A percentile compares a stretch with the other conserved stretches of the same genome.
Evolutionary conservation across 2,113 vertebrate genomes (phyloP).

Genomic region (Rhinopomastus cyanomelas): DNA sequence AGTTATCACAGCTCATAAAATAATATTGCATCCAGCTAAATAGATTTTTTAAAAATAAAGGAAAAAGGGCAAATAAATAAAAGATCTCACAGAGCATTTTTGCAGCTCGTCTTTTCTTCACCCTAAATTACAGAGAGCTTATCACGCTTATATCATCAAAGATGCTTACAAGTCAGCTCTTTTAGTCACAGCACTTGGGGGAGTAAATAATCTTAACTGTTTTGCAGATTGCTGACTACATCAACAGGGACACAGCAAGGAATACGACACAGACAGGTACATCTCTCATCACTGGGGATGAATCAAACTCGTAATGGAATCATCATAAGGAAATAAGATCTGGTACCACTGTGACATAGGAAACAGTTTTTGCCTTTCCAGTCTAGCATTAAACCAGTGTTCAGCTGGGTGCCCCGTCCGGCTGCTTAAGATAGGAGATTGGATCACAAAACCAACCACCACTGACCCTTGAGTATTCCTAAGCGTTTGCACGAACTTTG

Average conservation of each 20-base stretch:
- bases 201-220: neutral
- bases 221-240: neutral
- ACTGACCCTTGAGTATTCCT: neutral
- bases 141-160: neutral
- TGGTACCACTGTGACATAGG: fast-evolving
- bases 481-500: neutral
- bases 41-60: too few relatives aligned
- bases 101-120: neutral
- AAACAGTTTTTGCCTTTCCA: neutral
- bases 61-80: neutral
- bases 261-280: neutral
- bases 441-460: neutral
- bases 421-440: neutral
- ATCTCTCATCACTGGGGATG: neutral
- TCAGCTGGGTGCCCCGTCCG: neutral
- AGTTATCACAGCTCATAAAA: neutral
- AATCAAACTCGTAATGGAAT: neutral
- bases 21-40: neutral
- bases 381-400: neutral
- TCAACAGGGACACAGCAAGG: neutral
- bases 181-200: neutral
- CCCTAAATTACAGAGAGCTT: neutral
- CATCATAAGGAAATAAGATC: neutral
- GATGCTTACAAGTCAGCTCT: neutral
- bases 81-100: neutral